Conservation (phyloP, 2,113 vertebrate genomes). For the Hemiscyllium ocellatum region DNA sequence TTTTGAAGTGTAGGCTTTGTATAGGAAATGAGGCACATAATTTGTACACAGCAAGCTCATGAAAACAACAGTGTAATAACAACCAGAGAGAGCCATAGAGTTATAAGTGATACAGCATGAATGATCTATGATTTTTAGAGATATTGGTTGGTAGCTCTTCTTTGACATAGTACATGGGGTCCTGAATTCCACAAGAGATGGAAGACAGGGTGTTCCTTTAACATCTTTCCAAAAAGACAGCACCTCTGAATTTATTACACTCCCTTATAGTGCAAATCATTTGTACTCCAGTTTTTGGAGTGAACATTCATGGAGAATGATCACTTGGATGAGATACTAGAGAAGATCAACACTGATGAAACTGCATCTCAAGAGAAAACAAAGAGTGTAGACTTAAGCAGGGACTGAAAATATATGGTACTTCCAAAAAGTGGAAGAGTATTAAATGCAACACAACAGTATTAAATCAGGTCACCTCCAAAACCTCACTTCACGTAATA, state of each 20-base stretch:
- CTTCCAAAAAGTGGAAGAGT: background rate
- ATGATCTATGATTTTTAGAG: background rate
- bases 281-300: background rate
- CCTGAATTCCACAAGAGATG: background rate
- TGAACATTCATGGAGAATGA: background rate
- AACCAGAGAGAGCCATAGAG: background rate
- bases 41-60: background rate
- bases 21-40: background rate
- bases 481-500: background rate
- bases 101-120: too few relatives aligned
- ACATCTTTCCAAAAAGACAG: background rate
- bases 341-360: background rate
- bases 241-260: background rate
- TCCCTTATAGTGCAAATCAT: background rate
- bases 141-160: background rate
- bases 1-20: background rate
- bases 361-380: background rate
- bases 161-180: background rate
- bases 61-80: background rate
- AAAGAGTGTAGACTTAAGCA: background rate
- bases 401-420: background rate
- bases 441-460: background rate
- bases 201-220: background rate
- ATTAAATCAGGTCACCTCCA: background rate
- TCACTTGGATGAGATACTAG: background rate